phyloP scores from a whole-genome alignment of 2,888 invertebrate genomes.

The Chymomyza fuscimana region DNA sequence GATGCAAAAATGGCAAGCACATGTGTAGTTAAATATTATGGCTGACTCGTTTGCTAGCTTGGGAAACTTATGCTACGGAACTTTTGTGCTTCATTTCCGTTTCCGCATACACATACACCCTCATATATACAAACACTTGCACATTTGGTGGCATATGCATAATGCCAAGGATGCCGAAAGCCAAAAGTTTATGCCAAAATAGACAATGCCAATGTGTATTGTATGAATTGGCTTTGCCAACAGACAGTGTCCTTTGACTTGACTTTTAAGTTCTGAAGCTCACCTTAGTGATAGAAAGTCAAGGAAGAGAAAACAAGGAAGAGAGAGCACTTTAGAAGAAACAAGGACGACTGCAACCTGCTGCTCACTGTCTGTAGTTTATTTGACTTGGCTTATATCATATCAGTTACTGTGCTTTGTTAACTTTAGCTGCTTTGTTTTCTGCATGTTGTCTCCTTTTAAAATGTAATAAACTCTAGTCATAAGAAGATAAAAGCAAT shows the following conservation, averaged over 20 bases:
- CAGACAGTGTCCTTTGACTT: background rate
- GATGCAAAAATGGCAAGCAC: conserved; percentile 21
- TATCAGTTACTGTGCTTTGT: background rate
- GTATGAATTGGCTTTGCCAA: conserved; percentile 2
- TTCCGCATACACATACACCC: conserved; percentile 40
- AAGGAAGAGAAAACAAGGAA: background rate
- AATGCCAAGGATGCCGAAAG: conserved; percentile 67
- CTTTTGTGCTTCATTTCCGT: conserved; percentile 73
- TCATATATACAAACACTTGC: conserved; percentile 30
- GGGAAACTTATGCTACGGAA: conserved; percentile 51
- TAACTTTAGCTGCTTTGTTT: background rate
- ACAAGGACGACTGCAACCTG: background rate
- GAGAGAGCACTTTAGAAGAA: background rate
- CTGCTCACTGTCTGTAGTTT: background rate
- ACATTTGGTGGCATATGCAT: conserved; percentile 58
- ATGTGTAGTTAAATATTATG: conserved; percentile 62
- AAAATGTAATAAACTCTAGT: background rate
- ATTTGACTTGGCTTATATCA: background rate
- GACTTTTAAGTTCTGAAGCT: background rate
- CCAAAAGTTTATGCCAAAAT: conserved; percentile 55
- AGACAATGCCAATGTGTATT: conserved; percentile 49
- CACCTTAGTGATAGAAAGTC: background rate
- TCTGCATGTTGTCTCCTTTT: background rate
- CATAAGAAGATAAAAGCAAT: background rate
- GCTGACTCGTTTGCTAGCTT: conserved; percentile 29